phyloP scores from a whole-genome alignment of 2,888 invertebrate genomes.

The Meiosimyza platycephala region DNA sequence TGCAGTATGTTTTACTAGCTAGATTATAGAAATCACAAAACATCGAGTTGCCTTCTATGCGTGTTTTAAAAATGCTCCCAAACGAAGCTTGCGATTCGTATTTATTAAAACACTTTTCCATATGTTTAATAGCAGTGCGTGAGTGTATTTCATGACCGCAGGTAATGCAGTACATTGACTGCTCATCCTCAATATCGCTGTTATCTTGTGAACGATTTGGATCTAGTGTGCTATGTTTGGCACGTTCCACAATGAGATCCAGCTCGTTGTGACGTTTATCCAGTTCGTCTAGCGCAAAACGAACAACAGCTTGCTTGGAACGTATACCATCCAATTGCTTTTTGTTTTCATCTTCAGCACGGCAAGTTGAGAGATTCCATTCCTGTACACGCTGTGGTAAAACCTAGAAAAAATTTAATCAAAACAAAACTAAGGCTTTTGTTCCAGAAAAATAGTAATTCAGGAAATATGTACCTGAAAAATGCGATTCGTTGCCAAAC shows the following conservation, averaged over 20 bases:
- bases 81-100: slow-evolving; percentile 97
- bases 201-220: slow-evolving; percentile 70
- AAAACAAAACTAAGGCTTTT: not conserved
- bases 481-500: slow-evolving; percentile 86
- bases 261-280: slow-evolving; percentile 82
- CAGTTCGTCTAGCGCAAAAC: slow-evolving; percentile 81
- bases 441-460: slow-evolving; percentile 40
- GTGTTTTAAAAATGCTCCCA: slow-evolving; percentile 92
- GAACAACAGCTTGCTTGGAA: slow-evolving; percentile 81
- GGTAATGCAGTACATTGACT: slow-evolving; percentile 93
- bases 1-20: slow-evolving; percentile 91
- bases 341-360: slow-evolving; percentile 86
- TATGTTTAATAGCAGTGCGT: slow-evolving; percentile 91
- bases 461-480: slow-evolving; percentile 69
- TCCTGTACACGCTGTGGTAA: slow-evolving; percentile 91
- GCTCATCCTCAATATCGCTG: slow-evolving; percentile 75
- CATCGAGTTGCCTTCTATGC: slow-evolving; percentile 95
- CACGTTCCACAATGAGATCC: slow-evolving; percentile 83
- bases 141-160: slow-evolving; percentile 97
- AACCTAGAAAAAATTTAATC: slow-evolving; percentile 65
- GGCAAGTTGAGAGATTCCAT: slow-evolving; percentile 88
- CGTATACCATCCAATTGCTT: slow-evolving; percentile 79
- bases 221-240: slow-evolving; percentile 78
- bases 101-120: slow-evolving; percentile 98
- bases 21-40: slow-evolving; percentile 97